phyloP scores from a whole-genome alignment of 2,797 vertebrate species.

The Pipistrellus kuhlii region DNA sequence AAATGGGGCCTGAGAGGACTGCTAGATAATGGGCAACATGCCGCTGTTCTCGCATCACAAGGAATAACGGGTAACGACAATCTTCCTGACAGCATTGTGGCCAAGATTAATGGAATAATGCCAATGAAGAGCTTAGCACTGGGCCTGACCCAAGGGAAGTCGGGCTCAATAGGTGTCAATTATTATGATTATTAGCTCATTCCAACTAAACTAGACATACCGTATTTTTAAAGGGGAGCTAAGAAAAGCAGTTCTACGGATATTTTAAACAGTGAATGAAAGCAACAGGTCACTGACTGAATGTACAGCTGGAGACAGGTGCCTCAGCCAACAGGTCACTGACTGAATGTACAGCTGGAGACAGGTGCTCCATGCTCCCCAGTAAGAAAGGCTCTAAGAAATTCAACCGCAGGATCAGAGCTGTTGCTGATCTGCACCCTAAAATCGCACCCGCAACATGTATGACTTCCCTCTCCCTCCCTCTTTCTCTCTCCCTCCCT shows the following conservation, averaged over 20 bases:
- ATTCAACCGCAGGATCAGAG: neutral
- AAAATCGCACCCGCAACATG: neutral
- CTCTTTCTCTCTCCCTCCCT: neutral
- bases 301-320: neutral
- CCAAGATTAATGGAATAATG: neutral
- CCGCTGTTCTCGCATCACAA: neutral
- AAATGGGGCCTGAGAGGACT: neutral
- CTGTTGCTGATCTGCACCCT: neutral
- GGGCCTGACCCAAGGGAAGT: neutral
- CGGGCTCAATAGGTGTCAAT: neutral
- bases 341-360: neutral
- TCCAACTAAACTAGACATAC: neutral
- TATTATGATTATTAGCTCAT: neutral
- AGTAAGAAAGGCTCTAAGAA: neutral
- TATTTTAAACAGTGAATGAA: constrained; percentile 7
- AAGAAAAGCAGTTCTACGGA: neutral
- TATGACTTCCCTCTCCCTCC: neutral
- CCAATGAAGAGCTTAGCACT: neutral
- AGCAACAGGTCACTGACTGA: neutral
- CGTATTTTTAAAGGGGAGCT: neutral
- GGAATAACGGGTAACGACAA: neutral
- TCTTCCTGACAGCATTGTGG: neutral
- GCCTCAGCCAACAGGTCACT: neutral
- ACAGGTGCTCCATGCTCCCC: neutral
- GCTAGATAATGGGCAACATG: neutral